Evolutionary conservation across 2,113 vertebrate species (phyloP), one percentile per base, ranked within the genome.

Genomic region (Apodemus speciosus): DNA sequence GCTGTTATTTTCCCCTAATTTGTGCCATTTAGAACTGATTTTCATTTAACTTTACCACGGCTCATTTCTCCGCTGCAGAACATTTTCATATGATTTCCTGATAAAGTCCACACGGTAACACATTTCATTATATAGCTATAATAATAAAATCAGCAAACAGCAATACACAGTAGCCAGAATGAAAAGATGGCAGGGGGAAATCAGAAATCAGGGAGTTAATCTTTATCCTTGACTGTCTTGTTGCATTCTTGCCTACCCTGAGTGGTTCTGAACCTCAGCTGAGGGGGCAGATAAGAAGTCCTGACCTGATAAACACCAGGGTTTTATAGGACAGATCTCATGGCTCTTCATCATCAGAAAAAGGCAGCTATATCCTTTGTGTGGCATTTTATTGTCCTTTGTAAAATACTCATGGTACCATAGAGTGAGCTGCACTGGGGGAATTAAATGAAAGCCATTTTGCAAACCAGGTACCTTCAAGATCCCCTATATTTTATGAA

Each of bases 41-140:
- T 96, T 96, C 89, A 95, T 91, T 97, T 96, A 97, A 96, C 87
- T 94, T 97, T 88, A 38, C 71, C 84, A 96, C 81, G 89, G 89
- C 85, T 97, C 92, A 96, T 96, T 96, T 96, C 89, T 97, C 53
- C 91, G 53, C 80, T 89, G 94, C 32, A 84, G 89, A 94, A 76
- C 62, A 94, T 90, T 92, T 96, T 94, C 84, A 46, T 91, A 90
- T 91, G 91, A 96, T 96, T 93, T 71, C 9, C 79, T 94, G 75
- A 87, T 92, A 94, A 94, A 94, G 66, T 88, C 69, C 53, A 64
- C 85, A 80, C n/a, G 46, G 85, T 93, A 94, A 89, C 79, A 92
- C 80, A 94, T 92, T 95, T 89, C 87, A 66, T 96, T 96, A 93
- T 91, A 81, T 90, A 95, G 84, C 60, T 91, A 53, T 95, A 92